Base-by-base conservation (phyloP, 2,113 vertebrate species). In the Hipposideros armiger region DNA sequence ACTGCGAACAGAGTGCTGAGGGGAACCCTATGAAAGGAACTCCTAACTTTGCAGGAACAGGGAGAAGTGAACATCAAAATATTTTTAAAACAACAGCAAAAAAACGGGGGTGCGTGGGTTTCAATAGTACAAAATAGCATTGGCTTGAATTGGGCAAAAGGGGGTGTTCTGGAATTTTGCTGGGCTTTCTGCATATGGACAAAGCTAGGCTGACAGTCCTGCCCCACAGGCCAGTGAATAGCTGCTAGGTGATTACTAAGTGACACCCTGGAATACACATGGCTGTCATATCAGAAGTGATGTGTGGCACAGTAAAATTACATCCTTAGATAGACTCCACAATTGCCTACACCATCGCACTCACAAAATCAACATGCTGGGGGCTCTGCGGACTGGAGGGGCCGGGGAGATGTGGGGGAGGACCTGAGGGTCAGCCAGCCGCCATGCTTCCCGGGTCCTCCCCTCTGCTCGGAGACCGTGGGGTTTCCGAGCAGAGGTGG, bases 251-350 rank as follows among this genome's bases (percentile, higher is more conserved):
- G 52, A 72, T 64, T 28, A 52, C 74, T n/a, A 13, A 52, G 26
- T 54, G 83, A 45, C 85, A 56, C 62, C 40, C 0, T 20, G 30
- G 15, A 84, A 64, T 20, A 36, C 3, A 52, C 3, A 52, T 42
- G 47, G 64, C 87, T 81, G 2, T 26, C 42, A 54, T 70, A 72
- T 73, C 52, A 91, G 94, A 87, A 90, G 94, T 92, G 91, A 70
- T 36, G 16, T 1, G 28, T n/a, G 60, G 24, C 80, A 52, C 67
- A 50, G 86, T 54, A 40, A 87, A 76, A 92, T 85, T 26, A 56
- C 36, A 54, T 56, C 62, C 50, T 74, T 62, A 3, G 28, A 42
- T 11, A 14, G 24, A 14, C 56, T 13, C 17, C 32, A 36, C 62
- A 47, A 7, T 28, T 28, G 36, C 36, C 82, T 52, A 84, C 26